phyloP scores from a whole-genome alignment of 2,797 vertebrate species.

The Dallia pectoralis region DNA sequence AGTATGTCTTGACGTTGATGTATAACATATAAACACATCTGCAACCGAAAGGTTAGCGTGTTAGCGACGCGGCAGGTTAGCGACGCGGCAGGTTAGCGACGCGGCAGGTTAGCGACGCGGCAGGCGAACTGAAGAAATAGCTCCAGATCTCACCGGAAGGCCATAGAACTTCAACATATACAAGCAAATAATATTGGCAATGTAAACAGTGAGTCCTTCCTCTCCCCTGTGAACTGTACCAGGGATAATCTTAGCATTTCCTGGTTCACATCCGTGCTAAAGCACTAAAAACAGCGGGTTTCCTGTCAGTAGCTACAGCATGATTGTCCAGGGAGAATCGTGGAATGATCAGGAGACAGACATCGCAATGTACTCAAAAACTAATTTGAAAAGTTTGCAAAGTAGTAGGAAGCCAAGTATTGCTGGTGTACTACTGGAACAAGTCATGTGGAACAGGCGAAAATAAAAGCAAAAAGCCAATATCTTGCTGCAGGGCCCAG shows the following conservation, averaged over 20 bases:
- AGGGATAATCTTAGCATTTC: slow-evolving; percentile 39
- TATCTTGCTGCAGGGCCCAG: not conserved
- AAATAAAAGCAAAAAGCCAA: not conserved
- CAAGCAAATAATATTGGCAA: slow-evolving; percentile 50
- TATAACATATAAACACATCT: too few relatives aligned
- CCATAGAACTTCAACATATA: slow-evolving; percentile 42
- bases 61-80: too few relatives aligned
- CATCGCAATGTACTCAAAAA: not conserved
- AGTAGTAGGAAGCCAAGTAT: not conserved
- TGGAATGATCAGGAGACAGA: not conserved
- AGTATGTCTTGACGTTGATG: too few relatives aligned
- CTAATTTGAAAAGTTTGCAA: not conserved
- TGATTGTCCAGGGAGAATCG: not conserved
- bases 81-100: too few relatives aligned
- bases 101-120: too few relatives aligned
- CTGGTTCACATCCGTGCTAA: slow-evolving; percentile 25
- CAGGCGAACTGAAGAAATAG: slow-evolving; percentile 35
- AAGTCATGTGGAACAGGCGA: not conserved
- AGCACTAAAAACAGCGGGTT: slow-evolving; percentile 24
- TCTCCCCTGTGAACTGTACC: slow-evolving; percentile 48
- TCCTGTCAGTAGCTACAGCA: slow-evolving; percentile 20
- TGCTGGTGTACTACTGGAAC: not conserved
- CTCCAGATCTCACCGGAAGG: slow-evolving; percentile 35
- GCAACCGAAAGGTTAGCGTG: too few relatives aligned
- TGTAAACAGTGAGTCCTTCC: slow-evolving; percentile 45